Evolutionary conservation across 2,888 invertebrate genomes (phyloP).

Genomic region (Tetranychus piercei): DNA sequence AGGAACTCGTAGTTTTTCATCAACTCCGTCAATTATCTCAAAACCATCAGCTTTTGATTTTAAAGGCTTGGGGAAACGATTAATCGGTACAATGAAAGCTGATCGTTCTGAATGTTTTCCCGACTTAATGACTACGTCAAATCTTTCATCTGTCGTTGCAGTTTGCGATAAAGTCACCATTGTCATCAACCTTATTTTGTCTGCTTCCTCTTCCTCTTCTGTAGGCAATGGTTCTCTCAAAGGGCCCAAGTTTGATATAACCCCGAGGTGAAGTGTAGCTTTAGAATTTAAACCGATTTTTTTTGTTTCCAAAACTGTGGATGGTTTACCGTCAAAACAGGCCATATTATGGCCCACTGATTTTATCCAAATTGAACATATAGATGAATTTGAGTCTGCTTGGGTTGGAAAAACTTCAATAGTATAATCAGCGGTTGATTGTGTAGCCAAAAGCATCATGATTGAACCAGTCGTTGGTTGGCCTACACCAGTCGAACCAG

Average conservation of each 20-base stretch:
- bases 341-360: conserved; percentile 6
- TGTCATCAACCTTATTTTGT: background rate
- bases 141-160: background rate
- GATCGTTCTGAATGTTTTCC: background rate
- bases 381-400: background rate
- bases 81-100: conserved; percentile 1
- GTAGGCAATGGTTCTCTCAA: background rate
- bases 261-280: background rate
- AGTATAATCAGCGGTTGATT: background rate
- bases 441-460: background rate
- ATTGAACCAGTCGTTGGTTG: background rate
- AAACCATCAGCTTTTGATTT: background rate
- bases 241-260: background rate
- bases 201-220: background rate
- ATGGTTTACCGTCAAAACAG: background rate
- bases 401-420: background rate
- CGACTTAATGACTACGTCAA: background rate
- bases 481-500: background rate
- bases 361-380: conserved; percentile 1
- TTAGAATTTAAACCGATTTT: background rate
- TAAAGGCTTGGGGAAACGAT: background rate
- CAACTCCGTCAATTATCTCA: background rate
- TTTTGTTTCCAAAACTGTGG: background rate
- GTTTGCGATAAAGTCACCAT: background rate
- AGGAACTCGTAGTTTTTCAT: background rate